Percentiles rank a stretch among this genome's conserved stretches.
These are phyloP conservation scores for Tanytarsus gracilentus DNA, from an alignment of 2,888 invertebrate genomes.

Conservation along the genomic window DNA sequence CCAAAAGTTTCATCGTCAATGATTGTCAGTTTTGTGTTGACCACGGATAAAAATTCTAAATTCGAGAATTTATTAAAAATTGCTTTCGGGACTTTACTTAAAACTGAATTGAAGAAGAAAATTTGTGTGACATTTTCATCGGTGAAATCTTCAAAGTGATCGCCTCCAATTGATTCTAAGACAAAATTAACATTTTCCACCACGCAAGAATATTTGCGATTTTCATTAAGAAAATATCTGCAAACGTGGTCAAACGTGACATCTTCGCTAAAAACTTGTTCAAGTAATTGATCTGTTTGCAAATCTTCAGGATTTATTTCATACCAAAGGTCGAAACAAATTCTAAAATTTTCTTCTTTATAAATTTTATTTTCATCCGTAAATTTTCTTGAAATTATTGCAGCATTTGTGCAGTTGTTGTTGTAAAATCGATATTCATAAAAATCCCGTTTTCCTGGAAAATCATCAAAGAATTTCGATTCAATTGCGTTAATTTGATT, in stretches of 20 bases:
- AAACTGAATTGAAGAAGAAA: neutral
- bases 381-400: neutral
- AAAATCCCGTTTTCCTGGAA: neutral
- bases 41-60: neutral
- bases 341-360: neutral
- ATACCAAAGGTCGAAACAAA: neutral
- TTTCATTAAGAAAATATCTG: neutral
- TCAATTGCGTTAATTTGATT: neutral
- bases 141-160: neutral
- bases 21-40: neutral
- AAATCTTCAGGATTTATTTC: neutral
- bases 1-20: slow-evolving; percentile 8
- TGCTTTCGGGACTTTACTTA: neutral
- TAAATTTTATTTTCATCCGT: neutral
- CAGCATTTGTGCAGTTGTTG: neutral
- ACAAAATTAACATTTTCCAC: neutral
- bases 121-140: neutral
- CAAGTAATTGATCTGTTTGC: neutral
- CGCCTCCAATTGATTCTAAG: neutral
- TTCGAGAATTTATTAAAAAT: neutral
- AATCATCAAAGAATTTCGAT: neutral
- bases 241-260: neutral
- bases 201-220: neutral
- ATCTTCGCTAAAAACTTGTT: neutral
- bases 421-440: neutral